Evolutionary conservation across 2,797 vertebrate species (phyloP).

Genomic region (Coccyzus lansbergi): DNA sequence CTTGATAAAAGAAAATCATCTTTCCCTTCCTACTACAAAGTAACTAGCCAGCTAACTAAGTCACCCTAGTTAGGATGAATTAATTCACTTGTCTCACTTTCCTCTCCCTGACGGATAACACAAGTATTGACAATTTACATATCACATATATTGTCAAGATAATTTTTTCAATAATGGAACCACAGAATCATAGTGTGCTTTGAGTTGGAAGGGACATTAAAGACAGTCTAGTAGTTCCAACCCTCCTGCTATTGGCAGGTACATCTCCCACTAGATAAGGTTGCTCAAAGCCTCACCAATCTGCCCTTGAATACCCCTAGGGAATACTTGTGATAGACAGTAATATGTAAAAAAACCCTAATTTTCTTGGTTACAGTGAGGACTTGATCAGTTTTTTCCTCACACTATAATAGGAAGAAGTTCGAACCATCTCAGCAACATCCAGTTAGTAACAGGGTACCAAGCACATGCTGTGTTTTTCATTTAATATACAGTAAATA

Average conservation of each 20-base stretch:
- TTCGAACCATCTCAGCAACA: neutral
- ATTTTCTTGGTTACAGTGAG: neutral
- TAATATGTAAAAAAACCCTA: neutral
- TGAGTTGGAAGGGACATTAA: no score
- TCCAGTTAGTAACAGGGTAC: neutral
- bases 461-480: neutral
- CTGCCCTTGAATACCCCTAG: no score
- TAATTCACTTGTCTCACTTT: neutral
- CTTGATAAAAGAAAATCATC: neutral
- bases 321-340: neutral
- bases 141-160: no score
- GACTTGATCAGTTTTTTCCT: neutral
- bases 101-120: neutral
- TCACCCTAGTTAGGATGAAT: neutral
- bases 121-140: neutral
- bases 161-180: no score
- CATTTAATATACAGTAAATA: neutral
- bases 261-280: no score
- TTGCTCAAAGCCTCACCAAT: no score
- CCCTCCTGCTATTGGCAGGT: no score
- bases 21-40: neutral
- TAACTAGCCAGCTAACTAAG: neutral
- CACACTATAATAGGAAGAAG: neutral
- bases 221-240: no score
- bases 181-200: no score